Evolutionary conservation across 2,888 invertebrate genomes (phyloP).

Genomic region (Megalurothrips usitatus): DNA sequence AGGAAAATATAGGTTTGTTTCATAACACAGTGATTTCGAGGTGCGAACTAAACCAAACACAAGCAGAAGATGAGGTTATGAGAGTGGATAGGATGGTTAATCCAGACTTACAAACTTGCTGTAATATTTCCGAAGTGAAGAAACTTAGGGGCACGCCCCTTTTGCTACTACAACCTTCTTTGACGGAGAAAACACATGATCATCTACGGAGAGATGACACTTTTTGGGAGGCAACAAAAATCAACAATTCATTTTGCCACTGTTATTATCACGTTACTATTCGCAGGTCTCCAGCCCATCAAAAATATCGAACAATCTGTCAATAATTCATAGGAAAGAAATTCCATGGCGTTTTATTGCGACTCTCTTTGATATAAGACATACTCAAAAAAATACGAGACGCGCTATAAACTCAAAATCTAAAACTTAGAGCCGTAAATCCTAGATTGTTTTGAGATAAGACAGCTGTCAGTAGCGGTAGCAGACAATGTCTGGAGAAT

Average conservation of each 20-base stretch:
- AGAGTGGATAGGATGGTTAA: neutral
- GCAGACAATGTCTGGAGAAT: no score
- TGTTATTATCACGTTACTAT: neutral
- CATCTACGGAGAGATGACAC: neutral
- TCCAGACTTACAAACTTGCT: neutral
- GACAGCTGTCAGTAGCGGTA: neutral
- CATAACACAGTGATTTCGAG: neutral
- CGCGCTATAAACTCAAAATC: neutral
- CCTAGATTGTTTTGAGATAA: neutral
- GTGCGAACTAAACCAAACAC: neutral
- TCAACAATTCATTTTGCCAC: slow-evolving; percentile 19
- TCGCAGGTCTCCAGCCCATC: neutral
- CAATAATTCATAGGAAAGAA: neutral
- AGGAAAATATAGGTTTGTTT: neutral
- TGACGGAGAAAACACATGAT: neutral
- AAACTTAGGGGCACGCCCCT: neutral
- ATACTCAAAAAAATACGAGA: neutral
- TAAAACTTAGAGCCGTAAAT: neutral
- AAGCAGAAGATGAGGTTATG: neutral
- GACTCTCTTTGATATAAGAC: neutral
- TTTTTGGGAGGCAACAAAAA: neutral
- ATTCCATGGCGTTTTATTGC: neutral
- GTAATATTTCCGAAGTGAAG: neutral
- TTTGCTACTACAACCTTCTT: neutral
- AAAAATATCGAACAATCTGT: neutral